phyloP scores from a whole-genome alignment of 30 jellyfish, hydroid and myxozoan species.

The Aurelia aurita complex sp. Pacific region DNA sequence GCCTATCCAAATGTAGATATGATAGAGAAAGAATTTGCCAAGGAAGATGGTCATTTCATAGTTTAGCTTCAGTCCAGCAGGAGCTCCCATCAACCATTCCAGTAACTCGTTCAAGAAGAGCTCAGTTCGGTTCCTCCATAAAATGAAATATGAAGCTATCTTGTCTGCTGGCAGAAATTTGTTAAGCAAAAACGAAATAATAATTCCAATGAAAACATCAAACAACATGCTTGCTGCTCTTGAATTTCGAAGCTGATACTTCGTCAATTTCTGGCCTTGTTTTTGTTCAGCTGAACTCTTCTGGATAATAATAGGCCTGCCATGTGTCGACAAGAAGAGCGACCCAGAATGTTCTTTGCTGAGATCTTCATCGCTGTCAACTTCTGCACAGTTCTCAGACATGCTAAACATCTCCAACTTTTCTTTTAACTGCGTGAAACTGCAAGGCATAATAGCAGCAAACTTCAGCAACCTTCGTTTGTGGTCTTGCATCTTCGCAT shows the following conservation, averaged over 20 bases:
- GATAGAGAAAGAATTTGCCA: conserved; percentile 84
- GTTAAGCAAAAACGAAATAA: neutral
- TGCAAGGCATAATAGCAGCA: no score
- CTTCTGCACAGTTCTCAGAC: no score
- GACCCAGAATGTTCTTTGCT: no score
- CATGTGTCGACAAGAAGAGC: no score
- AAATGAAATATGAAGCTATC: neutral
- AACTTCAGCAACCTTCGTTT: no score
- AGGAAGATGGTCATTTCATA: conserved; percentile 81
- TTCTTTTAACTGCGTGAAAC: no score
- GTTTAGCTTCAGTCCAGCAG: conserved; percentile 94
- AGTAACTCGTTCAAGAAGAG: conserved; percentile 38
- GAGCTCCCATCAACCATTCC: conserved; percentile 94
- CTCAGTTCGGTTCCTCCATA: conserved; percentile 59
- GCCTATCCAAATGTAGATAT: conserved; percentile 86
- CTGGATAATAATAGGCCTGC: no score
- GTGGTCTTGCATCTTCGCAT: no score
- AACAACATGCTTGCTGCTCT: neutral
- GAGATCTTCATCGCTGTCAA: no score
- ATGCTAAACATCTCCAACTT: no score
- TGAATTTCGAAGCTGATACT: neutral
- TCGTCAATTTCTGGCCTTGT: neutral
- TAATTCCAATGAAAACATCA: conserved; percentile 16
- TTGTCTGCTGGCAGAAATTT: neutral
- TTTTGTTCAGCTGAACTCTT: no score